Percentiles rank a stretch among this genome's conserved stretches.
Evolutionary conservation across 2,113 vertebrate species (phyloP).

Genomic region (Amblyornis subalaris): DNA sequence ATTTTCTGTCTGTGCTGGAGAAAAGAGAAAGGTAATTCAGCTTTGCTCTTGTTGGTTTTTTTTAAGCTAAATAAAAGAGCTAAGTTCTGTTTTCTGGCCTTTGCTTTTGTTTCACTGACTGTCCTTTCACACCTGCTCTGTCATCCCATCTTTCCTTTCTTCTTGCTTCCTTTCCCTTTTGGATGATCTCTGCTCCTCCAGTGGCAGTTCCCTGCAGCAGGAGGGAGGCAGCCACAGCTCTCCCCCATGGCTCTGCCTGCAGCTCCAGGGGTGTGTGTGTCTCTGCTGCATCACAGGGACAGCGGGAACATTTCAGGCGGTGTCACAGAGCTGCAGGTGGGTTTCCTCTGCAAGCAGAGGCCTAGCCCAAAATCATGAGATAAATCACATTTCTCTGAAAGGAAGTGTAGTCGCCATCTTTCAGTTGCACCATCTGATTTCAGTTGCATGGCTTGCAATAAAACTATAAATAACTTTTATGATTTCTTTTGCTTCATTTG

Average conservation of each 20-base stretch:
- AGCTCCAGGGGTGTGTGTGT: fast-evolving
- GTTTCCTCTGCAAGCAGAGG: background rate
- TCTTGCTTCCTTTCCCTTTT: background rate
- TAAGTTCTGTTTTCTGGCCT: background rate
- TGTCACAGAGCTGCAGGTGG: background rate
- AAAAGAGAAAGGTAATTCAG: background rate
- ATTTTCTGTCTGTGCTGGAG: background rate
- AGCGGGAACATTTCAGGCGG: fast-evolving
- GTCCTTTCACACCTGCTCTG: background rate
- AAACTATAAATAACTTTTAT: background rate
- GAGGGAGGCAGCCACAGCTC: background rate
- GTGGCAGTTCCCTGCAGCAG: background rate
- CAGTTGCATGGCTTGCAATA: background rate
- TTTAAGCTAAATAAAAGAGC: background rate
- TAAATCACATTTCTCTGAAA: background rate
- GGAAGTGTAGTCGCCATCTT: background rate
- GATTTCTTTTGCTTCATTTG: background rate
- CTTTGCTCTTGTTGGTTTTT: background rate
- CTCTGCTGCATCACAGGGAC: fast-evolving
- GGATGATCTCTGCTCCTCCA: background rate
- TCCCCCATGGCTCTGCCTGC: background rate
- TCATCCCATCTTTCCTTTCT: background rate
- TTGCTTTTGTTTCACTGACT: background rate
- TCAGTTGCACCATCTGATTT: background rate
- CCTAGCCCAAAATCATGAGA: fast-evolving